phyloP scores from a whole-genome alignment of 1,140 invertebrate species.

The Callitettix versicolor region DNA sequence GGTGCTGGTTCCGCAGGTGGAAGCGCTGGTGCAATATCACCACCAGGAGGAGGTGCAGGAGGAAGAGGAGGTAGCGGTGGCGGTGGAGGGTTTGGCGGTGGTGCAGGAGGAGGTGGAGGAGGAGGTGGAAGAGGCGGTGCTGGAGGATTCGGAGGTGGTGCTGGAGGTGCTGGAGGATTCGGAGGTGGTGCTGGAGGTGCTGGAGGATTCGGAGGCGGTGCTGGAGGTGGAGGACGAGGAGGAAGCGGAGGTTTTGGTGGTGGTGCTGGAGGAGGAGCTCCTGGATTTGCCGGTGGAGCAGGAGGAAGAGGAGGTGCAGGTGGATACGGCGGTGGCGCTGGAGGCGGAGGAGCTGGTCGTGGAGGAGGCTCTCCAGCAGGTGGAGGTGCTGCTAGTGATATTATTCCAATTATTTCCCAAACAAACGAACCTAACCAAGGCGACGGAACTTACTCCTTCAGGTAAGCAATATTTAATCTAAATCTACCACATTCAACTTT shows the following conservation, averaged over 20 bases:
- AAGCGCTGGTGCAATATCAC: conserved; percentile 10
- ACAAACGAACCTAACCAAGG: conserved; percentile 24
- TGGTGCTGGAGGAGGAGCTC: conserved; percentile 3
- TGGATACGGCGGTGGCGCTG: conserved; percentile 1
- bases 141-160: conserved; percentile 2
- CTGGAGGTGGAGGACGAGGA: background rate
- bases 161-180: conserved; percentile 1
- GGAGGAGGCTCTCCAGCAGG: conserved; percentile 3
- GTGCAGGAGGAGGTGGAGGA: conserved; percentile 2
- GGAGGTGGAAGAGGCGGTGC: background rate
- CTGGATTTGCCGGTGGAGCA: conserved; percentile 7
- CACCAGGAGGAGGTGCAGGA: conserved; percentile 1
- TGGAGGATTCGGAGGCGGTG: conserved; percentile 7
- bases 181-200: background rate
- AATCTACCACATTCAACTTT: background rate
- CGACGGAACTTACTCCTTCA: conserved; percentile 25
- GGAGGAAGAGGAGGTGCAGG: background rate
- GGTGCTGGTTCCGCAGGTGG: conserved; percentile 31
- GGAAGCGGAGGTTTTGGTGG: conserved; percentile 1
- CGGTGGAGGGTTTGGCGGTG: background rate
- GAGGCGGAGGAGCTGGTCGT: conserved; percentile 3
- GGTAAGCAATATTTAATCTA: conserved; percentile 13
- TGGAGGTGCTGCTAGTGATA: conserved; percentile 8
- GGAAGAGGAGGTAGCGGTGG: conserved; percentile 1
- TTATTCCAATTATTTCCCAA: conserved; percentile 24